Base-by-base conservation (phyloP, 53 echinoderm and acorn worm species). In the Luidia sarsii region DNA sequence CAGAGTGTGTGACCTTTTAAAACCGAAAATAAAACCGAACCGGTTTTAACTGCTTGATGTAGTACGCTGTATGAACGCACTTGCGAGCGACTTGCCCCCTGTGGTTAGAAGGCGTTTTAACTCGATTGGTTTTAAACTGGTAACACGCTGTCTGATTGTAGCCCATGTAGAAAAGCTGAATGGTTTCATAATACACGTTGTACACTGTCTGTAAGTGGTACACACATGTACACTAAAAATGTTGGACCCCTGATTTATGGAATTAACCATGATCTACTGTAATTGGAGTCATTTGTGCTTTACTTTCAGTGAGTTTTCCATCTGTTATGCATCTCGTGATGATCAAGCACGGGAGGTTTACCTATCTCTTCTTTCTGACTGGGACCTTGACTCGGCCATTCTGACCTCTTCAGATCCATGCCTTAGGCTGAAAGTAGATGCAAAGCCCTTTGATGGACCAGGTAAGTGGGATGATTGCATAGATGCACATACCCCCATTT, bases 331-430 rank as follows among this genome's bases (percentile, higher is more conserved):
- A 11, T 99, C 99, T 4, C 85, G 84, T 23, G 99, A 99, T 89
- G 94, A 99, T 39, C 82, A 87, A 38, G 94, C 91, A 37, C 86
- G 87, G 34, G 99, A 99, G 71, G 94, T 99, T 1, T 99, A 94
- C 81, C 85, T 99, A 31, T 94, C 99, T 15, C 85, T 99, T 28
- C 82, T 99, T 27, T 99, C 99, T 1, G 99, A 99, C 75, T 99
- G 99, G 99, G 99, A 99, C 82, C 74, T 99, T 43, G 99, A 99
- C 85, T 94, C 99, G 25, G 99, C 99, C 28, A 91, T 99, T 33
- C 91, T 94, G 57, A 89, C 90, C 50, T 94, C 99, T 8, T 99
- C 99, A 9, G 93, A 99, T 67, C 99, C 99, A 31, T 91, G 89
- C 75, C 89, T 99, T 4, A 79, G 94, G 41, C 89, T 99, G 24